phyloP scores from a whole-genome alignment of 2,797 vertebrate species.

The Esox masquinongy region DNA sequence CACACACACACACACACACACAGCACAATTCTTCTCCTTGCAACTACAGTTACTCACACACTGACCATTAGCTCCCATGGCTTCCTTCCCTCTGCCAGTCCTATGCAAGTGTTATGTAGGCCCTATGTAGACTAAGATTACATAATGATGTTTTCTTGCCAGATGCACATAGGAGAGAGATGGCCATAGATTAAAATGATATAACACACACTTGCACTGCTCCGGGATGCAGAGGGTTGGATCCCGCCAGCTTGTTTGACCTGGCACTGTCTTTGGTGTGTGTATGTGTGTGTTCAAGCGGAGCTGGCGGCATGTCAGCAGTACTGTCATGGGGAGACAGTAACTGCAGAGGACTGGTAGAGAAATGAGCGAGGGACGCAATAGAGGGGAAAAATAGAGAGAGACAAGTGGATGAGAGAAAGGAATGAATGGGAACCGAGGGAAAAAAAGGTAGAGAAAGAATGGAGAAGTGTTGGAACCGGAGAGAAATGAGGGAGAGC shows the following conservation, averaged over 20 bases:
- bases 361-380: background rate
- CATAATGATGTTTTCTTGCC: background rate
- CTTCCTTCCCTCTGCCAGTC: background rate
- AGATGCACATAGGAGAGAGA: background rate
- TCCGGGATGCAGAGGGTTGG: conserved; percentile 12
- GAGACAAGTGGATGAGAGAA: background rate
- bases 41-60: background rate
- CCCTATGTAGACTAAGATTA: background rate
- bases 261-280: conserved; percentile 16
- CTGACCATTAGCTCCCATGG: background rate
- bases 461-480: conserved; percentile 4
- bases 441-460: background rate
- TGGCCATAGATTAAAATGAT: background rate
- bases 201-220: conserved; percentile 28
- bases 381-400: background rate
- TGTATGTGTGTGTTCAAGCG: conserved; percentile 46
- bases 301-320: conserved; percentile 70
- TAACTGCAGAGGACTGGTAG: background rate
- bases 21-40: background rate
- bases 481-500: background rate
- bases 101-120: background rate
- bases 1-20: background rate
- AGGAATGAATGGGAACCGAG: background rate
- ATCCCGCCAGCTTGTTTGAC: conserved; percentile 18
- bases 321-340: conserved; percentile 35